Percentiles rank a stretch among this genome's conserved stretches.
These are phyloP conservation scores for Cancer borealis DNA, from an alignment of 2,888 invertebrate species.

Conservation along the genomic window DNA sequence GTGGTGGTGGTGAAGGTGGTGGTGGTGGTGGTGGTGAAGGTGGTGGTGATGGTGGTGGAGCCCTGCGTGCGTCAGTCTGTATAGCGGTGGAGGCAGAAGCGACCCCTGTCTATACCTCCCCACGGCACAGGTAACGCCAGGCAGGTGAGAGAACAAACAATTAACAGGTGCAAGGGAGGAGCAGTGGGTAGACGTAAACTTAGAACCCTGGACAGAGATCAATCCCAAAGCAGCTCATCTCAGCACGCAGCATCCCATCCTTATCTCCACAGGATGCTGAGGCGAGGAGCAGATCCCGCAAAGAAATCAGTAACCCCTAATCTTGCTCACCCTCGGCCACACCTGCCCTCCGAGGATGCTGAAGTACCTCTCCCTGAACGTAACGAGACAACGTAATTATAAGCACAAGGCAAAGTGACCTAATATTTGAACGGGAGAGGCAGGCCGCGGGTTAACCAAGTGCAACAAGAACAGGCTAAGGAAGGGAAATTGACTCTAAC, in stretches of 20 bases:
- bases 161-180: neutral
- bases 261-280: neutral
- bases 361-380: neutral
- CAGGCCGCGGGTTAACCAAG: neutral
- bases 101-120: neutral
- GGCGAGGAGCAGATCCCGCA: conserved; percentile 2
- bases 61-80: neutral
- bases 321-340: neutral
- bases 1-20: too few relatives aligned
- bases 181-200: neutral
- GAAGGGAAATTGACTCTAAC: conserved; percentile 12
- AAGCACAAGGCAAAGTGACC: conserved; percentile 11
- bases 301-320: conserved; percentile 17
- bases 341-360: neutral
- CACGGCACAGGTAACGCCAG: neutral
- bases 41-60: too few relatives aligned
- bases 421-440: conserved; percentile 28
- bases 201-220: neutral
- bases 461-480: neutral
- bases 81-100: neutral
- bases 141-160: conserved; percentile 29
- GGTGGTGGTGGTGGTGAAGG: too few relatives aligned
- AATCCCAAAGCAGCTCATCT: neutral
- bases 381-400: conserved; percentile 24
- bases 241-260: neutral